Base-by-base conservation (phyloP, 2,113 vertebrate species). In the Microtus montanus region DNA sequence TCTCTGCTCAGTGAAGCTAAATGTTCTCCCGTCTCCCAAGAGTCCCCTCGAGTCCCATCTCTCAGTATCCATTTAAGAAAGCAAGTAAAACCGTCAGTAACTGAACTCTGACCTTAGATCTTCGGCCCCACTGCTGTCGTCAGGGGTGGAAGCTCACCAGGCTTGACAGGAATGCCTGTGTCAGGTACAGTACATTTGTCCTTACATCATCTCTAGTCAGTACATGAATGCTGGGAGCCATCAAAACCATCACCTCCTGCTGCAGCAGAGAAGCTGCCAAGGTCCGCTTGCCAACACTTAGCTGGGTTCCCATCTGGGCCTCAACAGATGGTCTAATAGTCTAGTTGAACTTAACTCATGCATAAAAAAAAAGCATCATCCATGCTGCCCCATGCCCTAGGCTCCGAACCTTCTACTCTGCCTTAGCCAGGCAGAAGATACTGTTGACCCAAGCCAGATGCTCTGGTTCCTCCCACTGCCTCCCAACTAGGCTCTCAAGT, bases 201-300 rank as follows among this genome's bases (percentile, higher is more conserved):
- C 58, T 75, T n/a, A 71, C 0, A 38, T 68, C 30, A 82, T 75
- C 84, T 91, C 90, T 61, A 19, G 47, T 52, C 7, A 1, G 28
- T 38, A 26, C 61, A 33, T 5, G 30, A 80, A 58, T 30, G 38
- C 0, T 41, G 41, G 4, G 54, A 52, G 79, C 89, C 86, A 74
- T 54, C 77, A 86, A 82, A 93, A 35, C 77, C 64, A 61, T 74
- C 38, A 11, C 74, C 75, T 92, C 73, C 80, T 82, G 58, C 85
- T 41, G 58, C 54, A 86, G 47, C 73, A 90, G 22, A 85, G 30
- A 90, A 74, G 26, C 58, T 84, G 9, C 61, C 63, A 52, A 94
- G 79, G 88, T 28, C 3, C 28, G 38, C 64, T 49, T 6, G 30
- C 82, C 68, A 92, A 79, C 70, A 11, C 68, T 90, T 70, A 17